Base-by-base conservation (phyloP, 1,140 invertebrate species). In the Nasonia longicornis region DNA sequence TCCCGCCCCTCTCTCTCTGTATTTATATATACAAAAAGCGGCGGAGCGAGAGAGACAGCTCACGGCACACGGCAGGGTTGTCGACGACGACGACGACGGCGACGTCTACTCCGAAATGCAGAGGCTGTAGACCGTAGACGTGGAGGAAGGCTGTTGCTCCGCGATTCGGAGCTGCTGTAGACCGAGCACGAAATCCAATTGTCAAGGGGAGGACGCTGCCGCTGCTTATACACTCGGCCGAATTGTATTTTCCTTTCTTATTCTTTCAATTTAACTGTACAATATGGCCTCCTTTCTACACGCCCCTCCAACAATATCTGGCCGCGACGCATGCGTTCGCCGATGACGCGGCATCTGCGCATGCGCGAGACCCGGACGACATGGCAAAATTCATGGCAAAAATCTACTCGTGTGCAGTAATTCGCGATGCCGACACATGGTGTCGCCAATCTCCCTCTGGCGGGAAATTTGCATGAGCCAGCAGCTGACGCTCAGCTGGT, bases 251-350 rank as follows among this genome's bases (percentile, higher is more conserved):
- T 89, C 77, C 86, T 88, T 90, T 87, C 89, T 89, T 22, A 22
- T 90, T 58, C 52, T 58, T 74, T 88, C 87, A 90, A 90, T 90
- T 91, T 90, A 90, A 90, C 89, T 90, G 89, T 91, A 91, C 90
- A 91, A 91, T 90, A 91, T 91, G 90, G 90, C 90, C 90, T 90
- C 90, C 88, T 91, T 91, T 90, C 89, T 80, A 69, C 20, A 81
- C 79, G 79, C 79, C 79, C 79, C 79, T 76, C 70, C 79, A 22
- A 26, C 63, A 29, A 26, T 66, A 66, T 22, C n/a, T 26, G 38
- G 63, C 38, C 58, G 11, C n/a, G 8, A 2, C 79, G 79, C 79
- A 80, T 75, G 79, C 79, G 79, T 38, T 58, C 52, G 16, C 7
- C 20, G 16, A 20, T 58, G 14, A 1, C 2, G 14, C 52, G 0